Base-by-base conservation (phyloP, 2,888 invertebrate species). In the Campopleginae sp. region DNA sequence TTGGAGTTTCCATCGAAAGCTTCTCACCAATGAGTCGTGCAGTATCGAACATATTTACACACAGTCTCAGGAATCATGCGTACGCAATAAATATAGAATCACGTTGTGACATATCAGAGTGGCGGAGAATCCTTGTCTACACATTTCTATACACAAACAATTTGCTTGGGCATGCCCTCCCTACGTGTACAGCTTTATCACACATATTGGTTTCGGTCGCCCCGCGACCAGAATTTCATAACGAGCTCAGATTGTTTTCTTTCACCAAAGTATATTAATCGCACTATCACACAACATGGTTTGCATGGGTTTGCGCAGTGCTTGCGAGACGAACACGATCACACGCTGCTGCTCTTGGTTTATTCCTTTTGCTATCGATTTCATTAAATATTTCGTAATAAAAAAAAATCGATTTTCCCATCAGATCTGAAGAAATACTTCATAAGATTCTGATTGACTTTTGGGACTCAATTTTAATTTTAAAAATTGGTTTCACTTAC, bases 141-240 rank as follows among this genome's bases (percentile, higher is more conserved):
- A 51, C 19, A 19, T 51, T 10, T 51, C 19, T 19, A 2, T 51
- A 19, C 4, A 19, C 27, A 58, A 58, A 27, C 27, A 58, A 58
- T 58, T 58, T 58, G 27, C 14, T 58, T 27, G 58, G 6, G 27
- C 27, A 58, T 27, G 12, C 27, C 12, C 23, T 58, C 27, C 14
- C 12, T 27, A 58, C 58, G 14, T 6, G 14, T 58, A 58, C 14
- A 58, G 58, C 14, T 14, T 12, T 10, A 14, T 46, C 31, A 70
- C 31, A 71, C 33, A 79, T 71, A 71, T 61, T 79, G 70, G 70
- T 61, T 71, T 31, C 31, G 51, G 44, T 74, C 23, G 44, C 42
- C 38, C 58, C 4, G 31, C 76, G 65, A 77, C 51, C 54, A 10
- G 66, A 27, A 77, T 66, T 66, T 54, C 27, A 65, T 63, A 65